A percentile compares a stretch with the other conserved stretches of the same genome.
Evolutionary conservation across 2,888 invertebrate genomes (phyloP).

Genomic region (Sabatieria punctata): DNA sequence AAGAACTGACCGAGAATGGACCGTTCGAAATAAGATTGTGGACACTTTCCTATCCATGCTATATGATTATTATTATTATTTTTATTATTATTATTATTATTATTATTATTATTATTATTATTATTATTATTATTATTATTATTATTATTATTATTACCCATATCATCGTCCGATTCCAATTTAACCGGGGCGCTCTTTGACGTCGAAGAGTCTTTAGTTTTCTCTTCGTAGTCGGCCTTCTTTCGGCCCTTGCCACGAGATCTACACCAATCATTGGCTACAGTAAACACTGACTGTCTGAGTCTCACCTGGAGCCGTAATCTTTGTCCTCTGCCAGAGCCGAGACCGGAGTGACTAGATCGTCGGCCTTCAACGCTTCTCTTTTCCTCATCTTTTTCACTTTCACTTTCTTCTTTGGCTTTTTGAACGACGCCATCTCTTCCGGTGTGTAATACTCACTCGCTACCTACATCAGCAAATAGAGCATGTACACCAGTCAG

Average conservation of each 20-base stretch:
- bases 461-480: slow-evolving; percentile 52
- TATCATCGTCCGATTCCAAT: no score
- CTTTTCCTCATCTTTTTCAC: slow-evolving; percentile 17
- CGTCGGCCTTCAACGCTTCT: slow-evolving; percentile 21
- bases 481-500: no score
- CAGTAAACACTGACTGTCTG: no score
- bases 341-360: slow-evolving; percentile 14
- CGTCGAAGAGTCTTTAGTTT: background rate
- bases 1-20: no score
- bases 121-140: no score
- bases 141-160: no score
- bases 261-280: background rate
- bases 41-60: no score
- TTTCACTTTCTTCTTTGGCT: slow-evolving; percentile 25
- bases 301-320: slow-evolving; percentile 11
- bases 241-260: slow-evolving; percentile 1
- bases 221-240: background rate
- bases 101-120: no score
- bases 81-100: no score
- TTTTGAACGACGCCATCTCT: slow-evolving; percentile 46
- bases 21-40: no score
- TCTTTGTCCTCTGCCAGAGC: slow-evolving; percentile 7
- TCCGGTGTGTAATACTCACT: slow-evolving; percentile 70
- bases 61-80: no score
- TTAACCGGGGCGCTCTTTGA: no score